Evolutionary conservation across 2,888 invertebrate species (phyloP), one percentile per base, ranked within the genome.

Genomic region (Gari tellinella): DNA sequence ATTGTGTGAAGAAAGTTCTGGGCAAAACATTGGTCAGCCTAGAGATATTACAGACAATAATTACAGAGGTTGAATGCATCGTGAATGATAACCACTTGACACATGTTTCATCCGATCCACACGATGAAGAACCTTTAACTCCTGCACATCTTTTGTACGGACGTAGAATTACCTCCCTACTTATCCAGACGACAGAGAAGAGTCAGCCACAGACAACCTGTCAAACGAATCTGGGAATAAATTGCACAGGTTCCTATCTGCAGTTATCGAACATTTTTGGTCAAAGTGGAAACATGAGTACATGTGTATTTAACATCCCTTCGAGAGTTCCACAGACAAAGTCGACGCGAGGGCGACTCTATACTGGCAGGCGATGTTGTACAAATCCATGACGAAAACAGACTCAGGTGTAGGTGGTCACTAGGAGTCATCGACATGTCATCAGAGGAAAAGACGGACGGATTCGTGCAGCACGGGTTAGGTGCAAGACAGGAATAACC

Each of bases 1-100:
- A 21, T 19, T 15, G 17, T 17, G 10, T 52, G 31, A 52, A 37
- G 19, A 52, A 37, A 19, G 21, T 37, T 19, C 26, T 52, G 5
- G 52, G 37, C 15, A 15, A 21, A 31, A 15, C 52, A n/a, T 37
- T 31, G 3, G 37, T 37, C 37, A 37, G 17, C 21, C 25, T 31
- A n/a, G 52, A 37, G 15, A 52, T 15, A 17, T 26, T 52, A 17
- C 52, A 52, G 31, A 52, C 37, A n/a, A 15, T 52, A 15, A n/a
- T 19, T 17, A 52, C 31, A 15, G 52, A 52, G 8, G 37, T 37
- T 17, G 52, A 52, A 19, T 26, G 5, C 17, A 17, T 52, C 23
- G 45, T 75, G 17, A 79, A 79, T 40, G 64, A 64, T 40, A 40
- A 72, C 5, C 81, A 68, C 5, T 12, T 81, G 17, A 76, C 79